These are phyloP conservation scores for Antheraea yamamai DNA, from an alignment of 2,888 invertebrate species.

Conservation along the genomic window DNA sequence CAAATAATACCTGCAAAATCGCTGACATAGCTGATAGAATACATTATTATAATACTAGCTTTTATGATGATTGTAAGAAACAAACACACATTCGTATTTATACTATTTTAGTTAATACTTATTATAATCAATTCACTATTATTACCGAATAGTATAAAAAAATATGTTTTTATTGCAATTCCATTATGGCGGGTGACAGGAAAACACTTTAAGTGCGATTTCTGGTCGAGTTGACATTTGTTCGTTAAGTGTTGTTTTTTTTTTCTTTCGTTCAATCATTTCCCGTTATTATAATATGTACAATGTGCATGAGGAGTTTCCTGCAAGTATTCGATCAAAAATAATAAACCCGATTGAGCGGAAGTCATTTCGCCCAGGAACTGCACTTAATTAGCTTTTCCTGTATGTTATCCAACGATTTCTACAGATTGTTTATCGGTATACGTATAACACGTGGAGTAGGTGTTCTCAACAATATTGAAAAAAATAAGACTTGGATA, in stretches of 20 bases:
- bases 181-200: not conserved
- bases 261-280: not conserved
- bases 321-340: not conserved
- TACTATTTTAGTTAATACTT: no score
- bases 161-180: not conserved
- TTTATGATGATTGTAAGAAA: no score
- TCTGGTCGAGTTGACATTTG: not conserved
- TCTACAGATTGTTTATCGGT: not conserved
- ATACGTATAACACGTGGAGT: not conserved
- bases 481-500: not conserved
- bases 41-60: no score
- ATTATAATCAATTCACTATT: not conserved
- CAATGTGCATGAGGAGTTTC: not conserved
- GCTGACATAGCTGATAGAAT: no score
- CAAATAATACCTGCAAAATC: no score
- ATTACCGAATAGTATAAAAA: not conserved
- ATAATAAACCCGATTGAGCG: not conserved
- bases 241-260: not conserved
- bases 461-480: not conserved
- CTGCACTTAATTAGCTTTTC: conserved; percentile 6
- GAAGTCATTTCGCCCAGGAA: not conserved
- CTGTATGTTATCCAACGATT: conserved; percentile 1
- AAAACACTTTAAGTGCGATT: not conserved
- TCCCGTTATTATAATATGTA: not conserved
- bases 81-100: no score